Evolutionary conservation across 2,113 vertebrate species (phyloP).

Genomic region (Cynocephalus volans): DNA sequence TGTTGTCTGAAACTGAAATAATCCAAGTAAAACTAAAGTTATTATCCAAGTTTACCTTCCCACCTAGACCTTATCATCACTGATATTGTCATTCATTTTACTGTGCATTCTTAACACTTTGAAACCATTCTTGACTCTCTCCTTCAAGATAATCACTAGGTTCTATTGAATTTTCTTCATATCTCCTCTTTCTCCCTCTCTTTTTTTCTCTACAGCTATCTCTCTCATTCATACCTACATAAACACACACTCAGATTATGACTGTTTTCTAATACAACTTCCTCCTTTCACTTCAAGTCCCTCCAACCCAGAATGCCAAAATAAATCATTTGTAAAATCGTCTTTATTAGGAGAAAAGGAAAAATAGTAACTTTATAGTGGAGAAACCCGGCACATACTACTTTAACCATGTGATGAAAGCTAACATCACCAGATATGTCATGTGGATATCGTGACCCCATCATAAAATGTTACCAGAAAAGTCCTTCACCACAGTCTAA

Average conservation of each 20-base stretch:
- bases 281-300: background rate
- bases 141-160: background rate
- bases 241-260: background rate
- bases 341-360: background rate
- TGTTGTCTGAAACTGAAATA: conserved; percentile 20
- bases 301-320: background rate
- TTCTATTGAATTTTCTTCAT: background rate
- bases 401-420: background rate
- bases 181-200: background rate
- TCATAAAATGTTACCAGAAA: background rate
- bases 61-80: background rate
- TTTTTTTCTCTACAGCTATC: background rate
- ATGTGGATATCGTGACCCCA: background rate
- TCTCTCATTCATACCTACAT: background rate
- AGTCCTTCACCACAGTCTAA: fast-evolving
- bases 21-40: background rate
- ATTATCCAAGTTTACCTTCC: conserved; percentile 1
- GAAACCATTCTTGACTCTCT: background rate
- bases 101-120: background rate
- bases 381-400: background rate
- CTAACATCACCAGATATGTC: background rate
- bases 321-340: background rate
- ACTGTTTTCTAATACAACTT: background rate
- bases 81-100: background rate
- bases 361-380: background rate